Percentiles rank a stretch among this genome's conserved stretches.
Evolutionary conservation across 2,888 invertebrate genomes (phyloP).

Genomic region (Aelia acuminata): DNA sequence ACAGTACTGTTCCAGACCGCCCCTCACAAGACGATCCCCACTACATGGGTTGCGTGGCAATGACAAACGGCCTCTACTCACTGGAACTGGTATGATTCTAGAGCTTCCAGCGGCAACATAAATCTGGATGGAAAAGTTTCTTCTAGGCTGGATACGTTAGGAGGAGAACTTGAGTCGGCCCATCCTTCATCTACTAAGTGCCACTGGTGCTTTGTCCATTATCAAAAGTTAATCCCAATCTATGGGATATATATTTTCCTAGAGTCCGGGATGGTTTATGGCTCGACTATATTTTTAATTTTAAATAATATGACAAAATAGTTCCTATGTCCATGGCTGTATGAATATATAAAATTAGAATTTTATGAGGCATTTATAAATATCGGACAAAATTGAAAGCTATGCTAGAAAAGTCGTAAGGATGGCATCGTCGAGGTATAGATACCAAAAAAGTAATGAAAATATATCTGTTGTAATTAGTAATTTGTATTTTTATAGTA

Average conservation of each 20-base stretch:
- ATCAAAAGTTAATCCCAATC: neutral
- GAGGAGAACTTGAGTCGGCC: neutral
- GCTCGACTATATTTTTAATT: neutral
- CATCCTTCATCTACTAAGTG: neutral
- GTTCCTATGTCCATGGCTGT: too few relatives aligned
- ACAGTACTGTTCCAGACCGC: neutral
- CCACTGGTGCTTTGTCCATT: neutral
- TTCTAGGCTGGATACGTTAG: neutral
- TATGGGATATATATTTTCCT: neutral
- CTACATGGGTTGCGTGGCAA: neutral
- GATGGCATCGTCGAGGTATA: too few relatives aligned
- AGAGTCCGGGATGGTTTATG: neutral
- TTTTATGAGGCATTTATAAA: too few relatives aligned
- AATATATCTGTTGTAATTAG: too few relatives aligned
- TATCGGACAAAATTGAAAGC: too few relatives aligned
- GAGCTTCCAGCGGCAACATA: neutral
- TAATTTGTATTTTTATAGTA: too few relatives aligned
- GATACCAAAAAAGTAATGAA: too few relatives aligned
- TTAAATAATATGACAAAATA: too few relatives aligned
- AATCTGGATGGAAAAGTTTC: neutral
- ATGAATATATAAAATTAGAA: too few relatives aligned
- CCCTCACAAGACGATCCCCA: neutral
- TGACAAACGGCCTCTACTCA: neutral
- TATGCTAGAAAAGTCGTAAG: too few relatives aligned
- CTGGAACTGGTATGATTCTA: neutral